A percentile compares a stretch with the other conserved stretches of the same genome.
phyloP scores from a whole-genome alignment of 2,888 invertebrate genomes.

The Cosmia trapezina region DNA sequence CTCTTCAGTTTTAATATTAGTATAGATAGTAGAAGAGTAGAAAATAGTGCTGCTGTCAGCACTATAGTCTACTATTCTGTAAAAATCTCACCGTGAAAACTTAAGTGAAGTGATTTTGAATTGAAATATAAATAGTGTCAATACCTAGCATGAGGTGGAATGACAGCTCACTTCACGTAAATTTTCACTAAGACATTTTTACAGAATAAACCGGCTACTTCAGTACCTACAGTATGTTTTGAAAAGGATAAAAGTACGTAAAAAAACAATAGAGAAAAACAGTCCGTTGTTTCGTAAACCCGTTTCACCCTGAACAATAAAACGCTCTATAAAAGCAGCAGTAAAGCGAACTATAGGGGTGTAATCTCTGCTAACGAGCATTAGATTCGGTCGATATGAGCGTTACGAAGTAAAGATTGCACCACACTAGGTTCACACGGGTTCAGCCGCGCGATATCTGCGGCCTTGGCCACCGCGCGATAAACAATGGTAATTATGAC shows the following conservation, averaged over 20 bases:
- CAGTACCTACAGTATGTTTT: background rate
- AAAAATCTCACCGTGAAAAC: background rate
- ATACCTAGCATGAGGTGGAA: background rate
- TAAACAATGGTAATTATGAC: slow-evolving; percentile 83
- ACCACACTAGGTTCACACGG: slow-evolving; percentile 68
- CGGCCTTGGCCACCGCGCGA: slow-evolving; percentile 82
- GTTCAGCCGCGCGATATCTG: slow-evolving; percentile 77
- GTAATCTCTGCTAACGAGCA: slow-evolving; percentile 63
- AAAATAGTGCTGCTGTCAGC: slow-evolving; percentile 6
- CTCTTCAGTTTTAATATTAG: no score
- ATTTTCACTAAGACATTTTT: background rate
- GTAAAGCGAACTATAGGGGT: slow-evolving; percentile 55
- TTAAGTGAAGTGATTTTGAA: no score
- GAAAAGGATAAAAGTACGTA: background rate
- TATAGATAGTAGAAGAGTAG: background rate
- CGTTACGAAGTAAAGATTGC: slow-evolving; percentile 55
- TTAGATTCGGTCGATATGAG: slow-evolving; percentile 54
- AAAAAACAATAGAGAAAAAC: slow-evolving; percentile 14
- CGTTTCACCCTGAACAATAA: slow-evolving; percentile 30
- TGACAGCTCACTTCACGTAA: background rate
- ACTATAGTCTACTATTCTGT: background rate
- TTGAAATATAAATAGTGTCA: background rate
- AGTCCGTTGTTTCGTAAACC: slow-evolving; percentile 24
- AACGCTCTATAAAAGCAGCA: slow-evolving; percentile 36
- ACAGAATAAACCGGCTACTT: background rate